Conservation (phyloP, 2,888 invertebrate genomes). For the Dicycla oo region DNA sequence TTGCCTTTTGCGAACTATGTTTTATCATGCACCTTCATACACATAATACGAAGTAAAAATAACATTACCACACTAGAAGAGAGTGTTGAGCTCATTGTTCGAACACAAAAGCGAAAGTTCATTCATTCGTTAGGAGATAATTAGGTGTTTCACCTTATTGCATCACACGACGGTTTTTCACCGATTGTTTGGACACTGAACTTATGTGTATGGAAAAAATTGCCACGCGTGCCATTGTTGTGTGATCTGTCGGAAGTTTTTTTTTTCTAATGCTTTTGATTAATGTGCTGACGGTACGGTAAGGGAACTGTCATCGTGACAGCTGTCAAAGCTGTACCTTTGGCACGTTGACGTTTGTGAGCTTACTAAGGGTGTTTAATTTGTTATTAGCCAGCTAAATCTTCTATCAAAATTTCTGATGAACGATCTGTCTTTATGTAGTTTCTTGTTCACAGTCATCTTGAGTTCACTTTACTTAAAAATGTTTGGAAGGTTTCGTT, state of each 20-base stretch:
- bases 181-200: constrained; percentile 83
- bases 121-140: constrained; percentile 87
- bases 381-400: neutral
- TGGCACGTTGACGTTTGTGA: neutral
- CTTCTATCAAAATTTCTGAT: neutral
- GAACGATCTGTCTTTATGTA: neutral
- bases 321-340: constrained; percentile 10
- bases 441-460: neutral
- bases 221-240: constrained; percentile 67
- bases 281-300: constrained; percentile 33
- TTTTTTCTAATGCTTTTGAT: constrained; percentile 54
- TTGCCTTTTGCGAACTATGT: constrained; percentile 61
- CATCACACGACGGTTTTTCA: constrained; percentile 85
- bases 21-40: constrained; percentile 66
- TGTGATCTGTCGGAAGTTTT: constrained; percentile 77
- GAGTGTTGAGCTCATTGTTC: constrained; percentile 85
- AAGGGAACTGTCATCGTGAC: constrained; percentile 28
- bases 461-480: neutral
- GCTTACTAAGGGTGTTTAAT: neutral
- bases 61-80: constrained; percentile 82
- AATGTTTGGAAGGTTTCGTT: neutral
- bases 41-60: constrained; percentile 81
- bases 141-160: constrained; percentile 88
- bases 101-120: constrained; percentile 89
- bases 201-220: constrained; percentile 69